Conservation (phyloP, 2,113 vertebrate genomes). For the Sceloporus undulatus region DNA sequence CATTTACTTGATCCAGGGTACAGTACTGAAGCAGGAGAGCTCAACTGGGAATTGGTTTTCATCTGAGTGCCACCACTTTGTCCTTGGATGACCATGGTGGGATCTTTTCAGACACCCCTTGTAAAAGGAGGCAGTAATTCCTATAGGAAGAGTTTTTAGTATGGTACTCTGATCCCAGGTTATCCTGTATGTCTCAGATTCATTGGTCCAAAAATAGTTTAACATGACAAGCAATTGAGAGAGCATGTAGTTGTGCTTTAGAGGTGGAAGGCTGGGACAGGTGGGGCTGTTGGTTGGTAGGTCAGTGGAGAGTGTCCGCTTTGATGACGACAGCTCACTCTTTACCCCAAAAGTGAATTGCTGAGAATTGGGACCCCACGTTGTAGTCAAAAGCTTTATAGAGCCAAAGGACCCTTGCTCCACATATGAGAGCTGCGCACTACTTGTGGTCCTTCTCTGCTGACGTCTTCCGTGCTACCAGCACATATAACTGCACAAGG, state of each 20-base stretch:
- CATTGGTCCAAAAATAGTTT: not conserved
- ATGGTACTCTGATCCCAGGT: not conserved
- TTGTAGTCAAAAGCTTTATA: not conserved
- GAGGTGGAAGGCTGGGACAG: not conserved
- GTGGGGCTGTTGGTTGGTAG: not conserved
- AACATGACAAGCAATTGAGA: not conserved
- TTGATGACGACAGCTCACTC: not conserved
- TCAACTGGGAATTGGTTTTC: not conserved
- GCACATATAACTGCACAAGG: too few species aligned
- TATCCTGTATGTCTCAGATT: not conserved
- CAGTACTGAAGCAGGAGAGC: not conserved
- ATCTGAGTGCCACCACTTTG: not conserved
- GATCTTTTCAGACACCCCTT: not conserved
- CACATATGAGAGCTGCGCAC: too few species aligned
- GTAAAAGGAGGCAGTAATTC: not conserved
- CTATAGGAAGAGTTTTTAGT: too few species aligned
- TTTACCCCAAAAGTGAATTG: not conserved
- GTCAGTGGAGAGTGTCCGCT: not conserved
- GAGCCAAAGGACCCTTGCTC: not conserved
- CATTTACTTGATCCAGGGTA: not conserved
- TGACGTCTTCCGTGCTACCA: too few species aligned
- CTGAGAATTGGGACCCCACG: not conserved
- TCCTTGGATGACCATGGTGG: not conserved
- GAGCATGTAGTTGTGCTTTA: not conserved
- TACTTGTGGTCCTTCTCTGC: too few species aligned